Percentiles rank a stretch among this genome's conserved stretches.
These are phyloP conservation scores for Muscicapa comitata DNA, from an alignment of 2,797 vertebrate genomes.

Conservation along the genomic window DNA sequence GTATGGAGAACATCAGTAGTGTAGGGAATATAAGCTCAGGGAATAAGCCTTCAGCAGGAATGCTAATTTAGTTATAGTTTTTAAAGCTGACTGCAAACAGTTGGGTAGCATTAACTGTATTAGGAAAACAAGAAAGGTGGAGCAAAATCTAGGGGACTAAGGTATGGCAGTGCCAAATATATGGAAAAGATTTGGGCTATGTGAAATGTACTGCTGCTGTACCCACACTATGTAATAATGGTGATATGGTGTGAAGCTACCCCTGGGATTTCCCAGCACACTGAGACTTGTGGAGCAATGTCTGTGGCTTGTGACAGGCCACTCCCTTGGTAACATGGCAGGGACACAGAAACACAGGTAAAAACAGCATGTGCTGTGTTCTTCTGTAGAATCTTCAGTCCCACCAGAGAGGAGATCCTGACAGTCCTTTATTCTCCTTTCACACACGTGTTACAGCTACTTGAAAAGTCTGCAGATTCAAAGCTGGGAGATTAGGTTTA, in stretches of 20 bases:
- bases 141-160: slow-evolving; percentile 51
- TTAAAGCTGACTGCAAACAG: slow-evolving; percentile 68
- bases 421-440: neutral
- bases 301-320: slow-evolving; percentile 34
- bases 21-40: slow-evolving; percentile 52
- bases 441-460: neutral
- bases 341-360: neutral
- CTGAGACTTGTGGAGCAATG: neutral
- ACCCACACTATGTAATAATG: neutral
- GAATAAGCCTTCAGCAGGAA: slow-evolving; percentile 65
- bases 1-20: slow-evolving; percentile 55
- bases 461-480: neutral
- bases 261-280: slow-evolving; percentile 12
- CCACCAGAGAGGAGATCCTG: neutral
- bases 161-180: slow-evolving; percentile 65
- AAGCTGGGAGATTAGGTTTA: neutral
- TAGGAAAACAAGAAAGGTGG: slow-evolving; percentile 69
- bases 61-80: slow-evolving; percentile 68
- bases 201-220: slow-evolving; percentile 18
- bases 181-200: slow-evolving; percentile 69
- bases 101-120: slow-evolving; percentile 65
- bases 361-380: neutral
- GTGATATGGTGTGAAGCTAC: neutral
- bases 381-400: neutral
- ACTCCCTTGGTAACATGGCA: neutral